Conservation (phyloP, 1,140 invertebrate genomes). For the Caerostris extrusa region DNA sequence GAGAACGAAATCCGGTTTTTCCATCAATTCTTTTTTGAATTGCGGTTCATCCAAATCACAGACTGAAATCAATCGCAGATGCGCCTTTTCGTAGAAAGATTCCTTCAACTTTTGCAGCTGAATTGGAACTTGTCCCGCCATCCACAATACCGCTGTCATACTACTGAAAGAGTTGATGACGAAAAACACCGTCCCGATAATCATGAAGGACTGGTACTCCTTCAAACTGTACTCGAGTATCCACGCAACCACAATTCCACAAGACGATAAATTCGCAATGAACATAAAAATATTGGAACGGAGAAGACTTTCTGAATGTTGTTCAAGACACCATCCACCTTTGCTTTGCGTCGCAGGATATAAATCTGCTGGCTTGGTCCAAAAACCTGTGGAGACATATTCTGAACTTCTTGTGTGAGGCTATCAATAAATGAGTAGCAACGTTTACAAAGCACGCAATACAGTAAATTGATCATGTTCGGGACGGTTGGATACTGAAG, state of each 20-base stretch:
- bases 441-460: not conserved
- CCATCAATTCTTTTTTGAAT: not conserved
- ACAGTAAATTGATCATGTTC: not conserved
- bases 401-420: not conserved
- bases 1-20: not conserved
- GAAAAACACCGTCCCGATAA: not conserved
- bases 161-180: not conserved
- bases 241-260: not conserved
- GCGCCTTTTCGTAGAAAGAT: not conserved
- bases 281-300: not conserved
- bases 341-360: not conserved
- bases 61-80: not conserved
- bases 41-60: not conserved
- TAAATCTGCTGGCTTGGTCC: not conserved
- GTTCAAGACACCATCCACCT: not conserved
- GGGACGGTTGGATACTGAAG: not conserved
- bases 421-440: not conserved
- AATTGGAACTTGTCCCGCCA: not conserved
- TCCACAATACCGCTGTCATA: not conserved
- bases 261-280: not conserved
- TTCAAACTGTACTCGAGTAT: not conserved
- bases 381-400: not conserved
- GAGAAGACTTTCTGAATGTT: not conserved
- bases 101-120: not conserved
- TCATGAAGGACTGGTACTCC: not conserved